Conservation (phyloP, 2,888 invertebrate genomes). For the Caenorhabditis parvicauda region DNA sequence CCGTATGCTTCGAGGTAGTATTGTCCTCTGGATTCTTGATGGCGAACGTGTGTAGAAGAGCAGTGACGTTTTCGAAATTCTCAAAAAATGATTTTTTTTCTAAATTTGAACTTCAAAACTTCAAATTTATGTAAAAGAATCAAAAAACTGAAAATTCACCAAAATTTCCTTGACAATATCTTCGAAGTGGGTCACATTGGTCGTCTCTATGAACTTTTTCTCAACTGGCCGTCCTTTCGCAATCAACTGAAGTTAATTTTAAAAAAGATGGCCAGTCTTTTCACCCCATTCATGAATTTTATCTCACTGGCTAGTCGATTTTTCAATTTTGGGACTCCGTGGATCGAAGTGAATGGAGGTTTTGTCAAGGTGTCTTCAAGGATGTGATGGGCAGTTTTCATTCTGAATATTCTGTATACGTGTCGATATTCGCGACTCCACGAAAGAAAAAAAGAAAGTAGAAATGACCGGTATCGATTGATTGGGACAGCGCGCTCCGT, state of each 20-base stretch:
- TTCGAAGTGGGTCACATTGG: conserved; percentile 27
- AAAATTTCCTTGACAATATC: conserved; percentile 21
- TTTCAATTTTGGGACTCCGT: conserved; percentile 10
- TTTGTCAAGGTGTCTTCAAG: neutral
- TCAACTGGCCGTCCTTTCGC: conserved; percentile 9
- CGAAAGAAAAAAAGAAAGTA: too few species aligned
- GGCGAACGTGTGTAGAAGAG: conserved; percentile 27
- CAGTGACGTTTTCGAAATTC: conserved; percentile 9
- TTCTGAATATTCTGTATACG: too few species aligned
- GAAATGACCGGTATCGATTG: too few species aligned
- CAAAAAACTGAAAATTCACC: neutral
- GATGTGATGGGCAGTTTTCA: too few species aligned
- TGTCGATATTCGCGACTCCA: too few species aligned
- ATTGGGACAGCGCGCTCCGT: too few species aligned
- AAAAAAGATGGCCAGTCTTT: too few species aligned
- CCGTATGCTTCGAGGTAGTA: conserved; percentile 27
- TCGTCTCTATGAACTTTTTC: conserved; percentile 27
- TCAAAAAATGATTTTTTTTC: conserved; percentile 1
- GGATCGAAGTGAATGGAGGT: neutral
- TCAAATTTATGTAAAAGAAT: neutral
- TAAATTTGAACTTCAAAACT: neutral
- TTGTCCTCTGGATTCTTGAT: conserved; percentile 8
- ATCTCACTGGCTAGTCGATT: conserved; percentile 14
- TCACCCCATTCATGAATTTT: conserved; percentile 14
- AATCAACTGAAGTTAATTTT: conserved; percentile 8